These are phyloP conservation scores for Eumeta japonica DNA, from an alignment of 1,140 invertebrate species.

Conservation along the genomic window DNA sequence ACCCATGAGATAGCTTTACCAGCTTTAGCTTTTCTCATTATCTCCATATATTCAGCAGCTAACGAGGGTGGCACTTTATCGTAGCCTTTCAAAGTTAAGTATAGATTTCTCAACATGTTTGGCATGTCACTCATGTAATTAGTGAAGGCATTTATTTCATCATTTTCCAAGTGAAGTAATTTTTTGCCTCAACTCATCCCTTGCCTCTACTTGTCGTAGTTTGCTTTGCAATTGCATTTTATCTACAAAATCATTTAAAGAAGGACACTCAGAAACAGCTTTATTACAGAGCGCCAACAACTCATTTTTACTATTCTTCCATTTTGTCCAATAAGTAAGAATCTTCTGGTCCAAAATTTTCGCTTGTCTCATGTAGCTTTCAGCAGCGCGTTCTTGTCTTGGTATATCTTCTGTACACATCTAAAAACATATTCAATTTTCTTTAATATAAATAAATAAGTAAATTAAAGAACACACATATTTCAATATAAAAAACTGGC, in stretches of 20 bases:
- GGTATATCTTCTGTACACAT: conserved; percentile 44
- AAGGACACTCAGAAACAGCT: conserved; percentile 23
- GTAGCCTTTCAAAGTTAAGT: conserved; percentile 45
- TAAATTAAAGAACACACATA: background rate
- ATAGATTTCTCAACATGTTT: conserved; percentile 45
- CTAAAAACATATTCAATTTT: conserved; percentile 14
- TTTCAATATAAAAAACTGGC: too few relatives aligned
- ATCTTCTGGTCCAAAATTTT: conserved; percentile 29
- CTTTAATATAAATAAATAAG: background rate
- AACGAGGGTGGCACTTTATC: conserved; percentile 40
- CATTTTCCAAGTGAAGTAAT: conserved; percentile 26
- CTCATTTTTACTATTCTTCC: conserved; percentile 26
- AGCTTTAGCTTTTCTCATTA: conserved; percentile 48
- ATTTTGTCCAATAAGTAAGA: conserved; percentile 23
- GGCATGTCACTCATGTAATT: conserved; percentile 45
- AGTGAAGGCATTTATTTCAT: conserved; percentile 37
- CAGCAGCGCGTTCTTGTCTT: conserved; percentile 34
- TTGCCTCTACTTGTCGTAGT: conserved; percentile 21
- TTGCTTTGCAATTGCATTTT: conserved; percentile 26
- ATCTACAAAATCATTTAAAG: conserved; percentile 29
- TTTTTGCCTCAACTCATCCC: conserved; percentile 30
- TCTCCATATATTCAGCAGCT: conserved; percentile 38
- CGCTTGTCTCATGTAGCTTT: conserved; percentile 36
- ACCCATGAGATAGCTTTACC: conserved; percentile 46
- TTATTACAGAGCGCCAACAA: conserved; percentile 21